Conservation (phyloP, 2,888 invertebrate species). For the Drosophila longiperda region DNA sequence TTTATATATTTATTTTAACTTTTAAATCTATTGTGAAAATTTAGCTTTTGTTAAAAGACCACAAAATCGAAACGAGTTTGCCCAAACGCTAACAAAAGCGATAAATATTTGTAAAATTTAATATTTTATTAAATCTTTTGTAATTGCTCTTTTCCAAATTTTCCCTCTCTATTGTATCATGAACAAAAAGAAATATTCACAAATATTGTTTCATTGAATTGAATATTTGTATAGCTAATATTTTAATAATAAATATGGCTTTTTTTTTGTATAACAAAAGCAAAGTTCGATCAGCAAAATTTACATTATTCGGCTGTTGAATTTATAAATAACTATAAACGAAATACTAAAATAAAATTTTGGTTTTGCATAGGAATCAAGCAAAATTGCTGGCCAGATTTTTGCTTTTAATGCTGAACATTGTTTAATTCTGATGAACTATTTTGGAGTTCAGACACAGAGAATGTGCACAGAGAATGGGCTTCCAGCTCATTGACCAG, state of each 20-base stretch:
- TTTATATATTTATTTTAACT: too few species aligned
- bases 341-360: background rate
- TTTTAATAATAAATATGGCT: background rate
- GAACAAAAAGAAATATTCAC: background rate
- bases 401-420: constrained; percentile 16
- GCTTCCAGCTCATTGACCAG: constrained; percentile 60
- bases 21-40: background rate
- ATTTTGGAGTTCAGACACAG: constrained; percentile 10
- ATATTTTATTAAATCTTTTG: background rate
- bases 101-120: background rate
- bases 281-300: background rate
- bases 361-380: background rate
- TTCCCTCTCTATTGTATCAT: background rate
- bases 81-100: background rate
- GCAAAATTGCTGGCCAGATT: background rate
- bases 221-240: background rate
- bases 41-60: background rate
- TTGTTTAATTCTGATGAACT: constrained; percentile 24
- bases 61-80: background rate
- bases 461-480: constrained; percentile 30
- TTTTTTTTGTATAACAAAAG: background rate
- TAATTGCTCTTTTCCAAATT: background rate
- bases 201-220: background rate
- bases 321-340: background rate
- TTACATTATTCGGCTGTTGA: background rate